Conservation (phyloP, 2,113 vertebrate species). For the Bolborhynchus lineola region DNA sequence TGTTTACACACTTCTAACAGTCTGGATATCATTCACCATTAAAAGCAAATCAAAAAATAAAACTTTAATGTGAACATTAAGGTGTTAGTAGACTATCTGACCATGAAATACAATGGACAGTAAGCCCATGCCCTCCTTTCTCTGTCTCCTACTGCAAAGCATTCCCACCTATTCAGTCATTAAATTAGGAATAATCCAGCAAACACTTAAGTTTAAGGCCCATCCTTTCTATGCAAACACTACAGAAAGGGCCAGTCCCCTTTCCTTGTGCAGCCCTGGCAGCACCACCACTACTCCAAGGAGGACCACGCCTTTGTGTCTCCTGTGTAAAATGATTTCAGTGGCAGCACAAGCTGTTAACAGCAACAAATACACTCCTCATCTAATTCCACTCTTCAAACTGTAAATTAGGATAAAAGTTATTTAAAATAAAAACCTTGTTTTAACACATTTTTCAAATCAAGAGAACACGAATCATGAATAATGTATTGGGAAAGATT, state of each 20-base stretch:
- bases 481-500: slow-evolving; percentile 18
- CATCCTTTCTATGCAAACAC: background rate
- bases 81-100: background rate
- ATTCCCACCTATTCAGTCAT: background rate
- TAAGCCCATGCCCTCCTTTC: background rate
- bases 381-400: background rate
- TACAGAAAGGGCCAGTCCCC: background rate
- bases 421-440: slow-evolving; percentile 39
- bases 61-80: slow-evolving; percentile 24
- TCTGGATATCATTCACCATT: slow-evolving; percentile 15
- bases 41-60: slow-evolving; percentile 44
- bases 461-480: background rate
- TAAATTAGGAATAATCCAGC: background rate
- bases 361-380: background rate
- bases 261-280: background rate
- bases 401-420: slow-evolving; percentile 4
- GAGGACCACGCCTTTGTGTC: background rate
- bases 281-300: background rate
- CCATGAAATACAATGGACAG: background rate
- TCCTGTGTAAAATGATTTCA: background rate
- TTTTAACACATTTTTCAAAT: slow-evolving; percentile 57
- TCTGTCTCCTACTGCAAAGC: background rate
- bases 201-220: background rate
- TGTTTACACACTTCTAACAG: slow-evolving; percentile 5
- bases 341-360: background rate